These are phyloP conservation scores for Menura novaehollandiae DNA, from an alignment of 2,113 vertebrate genomes.

Conservation along the genomic window DNA sequence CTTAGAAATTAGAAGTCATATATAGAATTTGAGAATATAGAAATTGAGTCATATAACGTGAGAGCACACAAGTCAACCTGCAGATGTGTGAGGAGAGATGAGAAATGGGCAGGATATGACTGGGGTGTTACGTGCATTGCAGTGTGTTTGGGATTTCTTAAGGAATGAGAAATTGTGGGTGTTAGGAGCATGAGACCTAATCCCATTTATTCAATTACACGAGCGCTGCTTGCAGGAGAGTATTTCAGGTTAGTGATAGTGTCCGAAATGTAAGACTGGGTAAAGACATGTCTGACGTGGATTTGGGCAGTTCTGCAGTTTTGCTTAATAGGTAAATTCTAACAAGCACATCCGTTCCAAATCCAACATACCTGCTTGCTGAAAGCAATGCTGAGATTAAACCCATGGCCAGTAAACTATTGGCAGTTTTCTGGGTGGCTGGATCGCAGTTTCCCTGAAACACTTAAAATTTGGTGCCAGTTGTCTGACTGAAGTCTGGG, in stretches of 20 bases:
- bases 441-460: not conserved
- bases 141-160: not conserved
- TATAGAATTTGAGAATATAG: no score
- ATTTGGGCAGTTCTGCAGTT: not conserved
- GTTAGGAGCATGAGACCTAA: not conserved
- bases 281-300: not conserved
- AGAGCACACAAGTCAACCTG: not conserved
- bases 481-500: not conserved
- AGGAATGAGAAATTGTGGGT: not conserved
- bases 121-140: not conserved
- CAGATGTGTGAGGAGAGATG: not conserved
- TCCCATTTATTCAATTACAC: not conserved
- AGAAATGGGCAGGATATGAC: not conserved
- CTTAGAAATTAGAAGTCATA: no score
- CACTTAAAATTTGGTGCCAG: not conserved
- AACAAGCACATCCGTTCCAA: not conserved
- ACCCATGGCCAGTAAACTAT: not conserved
- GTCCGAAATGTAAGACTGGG: not conserved
- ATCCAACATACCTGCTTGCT: not conserved
- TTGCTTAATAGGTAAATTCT: not conserved
- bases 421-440: not conserved
- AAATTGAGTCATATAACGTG: not conserved
- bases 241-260: not conserved
- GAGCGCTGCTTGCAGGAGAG: accelerated
- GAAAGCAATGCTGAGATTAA: not conserved